A percentile compares a stretch with the other conserved stretches of the same genome.
phyloP scores from a whole-genome alignment of 2,888 invertebrate species.

The Scelioninae gen. 1 region DNA sequence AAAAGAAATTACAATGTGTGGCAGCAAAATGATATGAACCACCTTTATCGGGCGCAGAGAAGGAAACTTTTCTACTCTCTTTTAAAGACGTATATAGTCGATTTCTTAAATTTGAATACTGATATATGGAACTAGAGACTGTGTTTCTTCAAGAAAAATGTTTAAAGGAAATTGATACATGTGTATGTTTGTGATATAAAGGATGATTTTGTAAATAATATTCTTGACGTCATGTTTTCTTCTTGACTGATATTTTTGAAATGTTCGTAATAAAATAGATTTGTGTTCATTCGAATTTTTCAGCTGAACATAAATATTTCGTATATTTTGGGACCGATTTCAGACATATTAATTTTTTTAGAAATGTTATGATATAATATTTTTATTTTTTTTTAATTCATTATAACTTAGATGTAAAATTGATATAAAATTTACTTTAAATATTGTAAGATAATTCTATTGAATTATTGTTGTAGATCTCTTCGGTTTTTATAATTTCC shows the following conservation, averaged over 20 bases:
- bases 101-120: conserved; percentile 34
- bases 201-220: conserved; percentile 20
- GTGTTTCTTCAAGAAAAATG: conserved; percentile 23
- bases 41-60: not conserved
- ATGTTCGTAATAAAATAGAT: conserved; percentile 13
- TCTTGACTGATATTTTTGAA: not conserved
- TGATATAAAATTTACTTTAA: not conserved
- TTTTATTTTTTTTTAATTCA: too few relatives aligned
- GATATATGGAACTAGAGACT: conserved; percentile 12
- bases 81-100: conserved; percentile 15
- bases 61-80: conserved; percentile 6
- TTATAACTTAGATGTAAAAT: too few relatives aligned
- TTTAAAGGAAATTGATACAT: conserved; percentile 24
- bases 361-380: too few relatives aligned
- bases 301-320: not conserved
- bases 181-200: conserved; percentile 9
- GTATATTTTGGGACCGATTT: too few relatives aligned
- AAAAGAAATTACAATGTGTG: not conserved
- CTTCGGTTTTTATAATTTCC: too few relatives aligned
- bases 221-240: conserved; percentile 1
- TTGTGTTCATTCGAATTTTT: not conserved
- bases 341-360: too few relatives aligned
- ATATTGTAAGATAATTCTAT: too few relatives aligned
- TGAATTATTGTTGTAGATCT: too few relatives aligned
- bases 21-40: not conserved